Evolutionary conservation across 2,888 invertebrate species (phyloP).

Genomic region (Gerosis bhagava): DNA sequence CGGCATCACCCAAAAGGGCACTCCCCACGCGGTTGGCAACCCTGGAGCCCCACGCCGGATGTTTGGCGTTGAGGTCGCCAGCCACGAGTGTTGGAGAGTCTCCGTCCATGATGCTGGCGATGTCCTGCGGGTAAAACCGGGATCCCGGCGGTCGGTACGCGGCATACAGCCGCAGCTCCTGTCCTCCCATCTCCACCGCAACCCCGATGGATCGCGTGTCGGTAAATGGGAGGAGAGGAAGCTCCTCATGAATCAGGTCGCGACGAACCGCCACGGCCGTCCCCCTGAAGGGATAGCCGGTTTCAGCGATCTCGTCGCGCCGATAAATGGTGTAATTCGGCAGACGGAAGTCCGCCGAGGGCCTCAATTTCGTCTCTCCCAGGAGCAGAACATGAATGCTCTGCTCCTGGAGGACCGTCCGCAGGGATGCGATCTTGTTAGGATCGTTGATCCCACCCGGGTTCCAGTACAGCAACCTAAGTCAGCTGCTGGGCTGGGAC

Average conservation of each 20-base stretch:
- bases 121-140: neutral
- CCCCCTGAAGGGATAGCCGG: neutral
- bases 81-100: neutral
- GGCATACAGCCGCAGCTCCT: neutral
- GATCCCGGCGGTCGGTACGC: neutral
- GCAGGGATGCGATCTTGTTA: too few relatives aligned
- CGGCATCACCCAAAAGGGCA: neutral
- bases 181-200: neutral
- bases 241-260: neutral
- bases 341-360: neutral
- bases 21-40: neutral
- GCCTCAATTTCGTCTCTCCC: neutral
- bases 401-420: neutral
- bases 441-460: too few relatives aligned
- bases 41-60: conserved; percentile 4
- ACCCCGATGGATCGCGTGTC: neutral
- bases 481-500: neutral
- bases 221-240: neutral
- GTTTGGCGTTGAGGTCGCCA: neutral
- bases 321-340: neutral
- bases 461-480: neutral
- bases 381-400: neutral
- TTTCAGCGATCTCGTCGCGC: neutral
- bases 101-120: neutral
- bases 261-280: neutral